Conservation (phyloP, 1,140 invertebrate genomes). For the Drosophila sproati region DNA sequence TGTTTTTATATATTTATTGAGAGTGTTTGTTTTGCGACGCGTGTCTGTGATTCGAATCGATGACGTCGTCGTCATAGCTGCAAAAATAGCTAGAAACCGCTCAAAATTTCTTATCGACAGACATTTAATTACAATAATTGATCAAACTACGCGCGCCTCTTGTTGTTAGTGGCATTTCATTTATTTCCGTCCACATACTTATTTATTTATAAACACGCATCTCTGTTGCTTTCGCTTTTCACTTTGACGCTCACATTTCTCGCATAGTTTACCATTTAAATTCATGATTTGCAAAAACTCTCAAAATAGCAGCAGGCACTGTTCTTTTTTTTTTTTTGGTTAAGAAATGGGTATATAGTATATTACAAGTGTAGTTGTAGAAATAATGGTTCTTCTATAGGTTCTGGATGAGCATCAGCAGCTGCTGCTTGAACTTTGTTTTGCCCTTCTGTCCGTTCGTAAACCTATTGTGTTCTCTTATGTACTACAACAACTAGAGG, state of each 20-base stretch:
- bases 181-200: slow-evolving; percentile 21
- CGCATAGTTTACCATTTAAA: slow-evolving; percentile 76
- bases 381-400: no score
- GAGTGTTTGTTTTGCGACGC: slow-evolving; percentile 33
- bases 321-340: background rate
- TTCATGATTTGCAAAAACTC: slow-evolving; percentile 49
- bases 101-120: slow-evolving; percentile 35
- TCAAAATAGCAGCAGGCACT: slow-evolving; percentile 37
- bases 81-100: slow-evolving; percentile 33
- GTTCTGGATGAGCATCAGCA: background rate
- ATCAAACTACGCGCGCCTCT: slow-evolving; percentile 60
- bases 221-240: slow-evolving; percentile 65
- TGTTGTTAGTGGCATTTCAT: slow-evolving; percentile 23
- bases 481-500: background rate
- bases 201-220: slow-evolving; percentile 30
- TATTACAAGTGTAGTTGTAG: no score
- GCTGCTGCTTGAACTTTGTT: background rate
- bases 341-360: no score
- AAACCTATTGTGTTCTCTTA: background rate
- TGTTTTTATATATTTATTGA: slow-evolving; percentile 33
- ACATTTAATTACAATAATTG: slow-evolving; percentile 72
- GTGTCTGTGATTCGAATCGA: slow-evolving; percentile 47
- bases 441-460: background rate
- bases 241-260: slow-evolving; percentile 62
- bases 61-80: slow-evolving; percentile 46